Evolutionary conservation across 23 tunicate genomes (phyloP).

Genomic region (Halocynthia aurantium): DNA sequence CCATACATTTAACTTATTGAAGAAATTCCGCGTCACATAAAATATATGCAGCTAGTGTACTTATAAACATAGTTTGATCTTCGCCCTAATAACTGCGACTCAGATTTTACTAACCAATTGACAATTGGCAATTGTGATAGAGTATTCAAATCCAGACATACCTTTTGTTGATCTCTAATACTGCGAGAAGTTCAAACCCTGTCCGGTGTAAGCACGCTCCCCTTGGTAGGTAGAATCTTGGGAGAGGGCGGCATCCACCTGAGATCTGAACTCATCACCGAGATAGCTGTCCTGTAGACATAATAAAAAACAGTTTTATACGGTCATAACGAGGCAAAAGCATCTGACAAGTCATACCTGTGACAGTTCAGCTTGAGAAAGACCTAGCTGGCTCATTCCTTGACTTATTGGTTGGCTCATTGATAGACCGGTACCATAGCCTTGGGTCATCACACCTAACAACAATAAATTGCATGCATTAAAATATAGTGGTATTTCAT

Average conservation of each 20-base stretch:
- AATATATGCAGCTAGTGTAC: no score
- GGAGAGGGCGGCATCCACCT: conserved; percentile 89
- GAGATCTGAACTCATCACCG: conserved; percentile 95
- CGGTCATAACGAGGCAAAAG: no score
- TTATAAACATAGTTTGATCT: no score
- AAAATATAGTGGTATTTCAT: no score
- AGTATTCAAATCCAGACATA: no score
- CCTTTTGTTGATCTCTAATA: conserved; percentile 36
- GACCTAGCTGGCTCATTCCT: conserved; percentile 96
- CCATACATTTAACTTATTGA: no score
- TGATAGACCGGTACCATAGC: conserved; percentile 60
- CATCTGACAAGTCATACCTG: conserved; percentile 36
- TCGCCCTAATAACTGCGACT: no score
- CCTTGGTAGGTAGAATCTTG: conserved; percentile 99
- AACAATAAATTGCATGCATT: not conserved
- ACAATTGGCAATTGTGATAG: no score
- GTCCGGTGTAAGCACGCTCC: conserved; percentile 88
- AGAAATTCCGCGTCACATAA: no score
- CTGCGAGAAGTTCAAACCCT: conserved; percentile 92
- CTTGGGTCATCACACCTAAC: conserved; percentile 84
- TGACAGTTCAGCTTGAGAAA: conserved; percentile 88
- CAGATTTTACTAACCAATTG: no score
- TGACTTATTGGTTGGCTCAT: conserved; percentile 98
- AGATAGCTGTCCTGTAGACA: conserved; percentile 86
- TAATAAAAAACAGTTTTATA: not conserved